phyloP scores from a whole-genome alignment of 2,797 vertebrate species.

The Liasis olivaceus region DNA sequence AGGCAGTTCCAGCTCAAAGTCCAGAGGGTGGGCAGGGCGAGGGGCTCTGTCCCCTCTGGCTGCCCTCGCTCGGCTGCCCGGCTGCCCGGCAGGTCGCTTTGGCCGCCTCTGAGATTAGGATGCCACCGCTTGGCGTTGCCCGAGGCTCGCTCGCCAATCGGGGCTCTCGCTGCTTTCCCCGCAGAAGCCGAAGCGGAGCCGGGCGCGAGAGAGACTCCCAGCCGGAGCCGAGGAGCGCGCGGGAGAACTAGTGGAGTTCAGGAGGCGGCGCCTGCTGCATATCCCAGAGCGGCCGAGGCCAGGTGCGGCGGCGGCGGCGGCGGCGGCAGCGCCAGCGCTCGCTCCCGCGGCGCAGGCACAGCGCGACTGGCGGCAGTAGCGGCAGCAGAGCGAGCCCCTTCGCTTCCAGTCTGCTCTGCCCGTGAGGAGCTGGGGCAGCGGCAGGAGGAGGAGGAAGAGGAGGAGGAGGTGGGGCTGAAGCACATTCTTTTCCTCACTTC shows the following conservation, averaged over 20 bases:
- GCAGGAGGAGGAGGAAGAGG: conserved; percentile 16
- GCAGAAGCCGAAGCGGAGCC: background rate
- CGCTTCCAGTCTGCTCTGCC: conserved; percentile 42
- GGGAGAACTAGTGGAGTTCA: conserved; percentile 38
- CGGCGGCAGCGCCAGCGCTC: conserved; percentile 62
- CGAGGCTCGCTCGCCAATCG: conserved; percentile 43
- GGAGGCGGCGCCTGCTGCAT: conserved; percentile 49
- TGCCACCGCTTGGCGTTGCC: conserved; percentile 22
- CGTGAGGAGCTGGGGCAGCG: conserved; percentile 27
- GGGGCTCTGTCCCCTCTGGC: background rate
- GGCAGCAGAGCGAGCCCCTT: conserved; percentile 38
- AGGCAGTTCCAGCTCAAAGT: conserved; percentile 37
- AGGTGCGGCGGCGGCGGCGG: conserved; percentile 54
- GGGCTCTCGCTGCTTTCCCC: background rate
- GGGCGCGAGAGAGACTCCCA: background rate
- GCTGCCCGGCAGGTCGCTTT: background rate
- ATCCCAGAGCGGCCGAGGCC: conserved; percentile 53
- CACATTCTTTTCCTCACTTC: background rate
- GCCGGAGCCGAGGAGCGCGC: conserved; percentile 9
- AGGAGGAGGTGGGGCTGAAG: background rate
- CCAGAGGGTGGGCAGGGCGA: conserved; percentile 32
- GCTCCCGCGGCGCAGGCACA: conserved; percentile 61
- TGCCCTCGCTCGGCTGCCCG: conserved; percentile 17
- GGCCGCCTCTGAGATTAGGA: background rate
- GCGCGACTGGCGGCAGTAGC: conserved; percentile 35